Evolutionary conservation across 2,797 vertebrate species (phyloP), one percentile per base, ranked within the genome.

Genomic region (Galaxias olidus): DNA sequence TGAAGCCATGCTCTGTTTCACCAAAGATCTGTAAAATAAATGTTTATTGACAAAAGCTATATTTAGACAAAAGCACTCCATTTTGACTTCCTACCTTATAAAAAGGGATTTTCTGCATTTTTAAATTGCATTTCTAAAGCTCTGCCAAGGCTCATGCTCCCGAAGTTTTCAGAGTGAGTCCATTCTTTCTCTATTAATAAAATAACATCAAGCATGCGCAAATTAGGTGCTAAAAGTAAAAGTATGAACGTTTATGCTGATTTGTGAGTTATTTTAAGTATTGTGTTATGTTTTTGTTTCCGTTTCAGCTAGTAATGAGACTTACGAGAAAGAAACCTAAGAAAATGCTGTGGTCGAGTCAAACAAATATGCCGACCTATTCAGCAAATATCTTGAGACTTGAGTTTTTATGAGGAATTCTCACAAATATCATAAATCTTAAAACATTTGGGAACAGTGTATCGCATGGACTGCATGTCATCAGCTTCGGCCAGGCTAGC

Each of bases 141-240:
- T 65, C 64, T 72, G 85, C 83, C 85, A 84, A 77, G 56, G 61
- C 52, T 30, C 62, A 72, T 79, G 79, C 78, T 80, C 60, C 76
- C 83, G 72, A 84, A 87, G 78, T 84, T 80, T 83, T 75, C 65
- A 86, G 85, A 87, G 83, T 87, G 79, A 75, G 74, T 87, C 70
- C 70, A 85, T 87, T 89, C 83, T 90, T 88, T 87, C 84, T 81
- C 87, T 85, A 79, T 84, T 87, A 88, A 85, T 88, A 89, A 85
- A 88, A 86, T 79, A 86, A 84, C 85, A 88, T 86, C 77, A 86
- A 79, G 81, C 73, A n/a, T 76, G 70, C 77, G 79, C 70, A 83
- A 87, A 87, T 87, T 78, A 86, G 86, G 85, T 87, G 82, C 83
- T 86, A 81, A 87, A 88, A 85, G 86, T 85, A 83, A 82, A 90